Evolutionary conservation across 2,113 vertebrate genomes (phyloP).

Genomic region (Ivindomyrus marchei): DNA sequence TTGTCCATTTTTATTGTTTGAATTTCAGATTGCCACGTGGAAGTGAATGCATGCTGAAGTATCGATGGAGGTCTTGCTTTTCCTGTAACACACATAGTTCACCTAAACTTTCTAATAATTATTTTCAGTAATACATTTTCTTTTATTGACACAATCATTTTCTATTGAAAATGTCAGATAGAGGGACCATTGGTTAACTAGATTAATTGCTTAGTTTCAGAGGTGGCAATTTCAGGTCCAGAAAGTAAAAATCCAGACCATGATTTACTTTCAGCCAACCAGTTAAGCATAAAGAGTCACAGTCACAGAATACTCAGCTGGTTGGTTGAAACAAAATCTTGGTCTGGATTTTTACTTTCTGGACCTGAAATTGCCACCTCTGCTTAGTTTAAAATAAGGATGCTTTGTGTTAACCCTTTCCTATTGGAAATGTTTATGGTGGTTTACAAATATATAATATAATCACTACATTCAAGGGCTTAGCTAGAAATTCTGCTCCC

Average conservation of each 20-base stretch:
- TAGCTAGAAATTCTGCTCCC: neutral
- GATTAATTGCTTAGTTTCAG: neutral
- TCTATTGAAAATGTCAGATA: neutral
- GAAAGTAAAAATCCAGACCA: too few relatives aligned
- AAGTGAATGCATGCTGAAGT: neutral
- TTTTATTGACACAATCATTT: neutral
- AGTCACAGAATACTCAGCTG: too few relatives aligned
- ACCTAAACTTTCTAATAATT: neutral
- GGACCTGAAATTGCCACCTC: too few relatives aligned
- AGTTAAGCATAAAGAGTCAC: too few relatives aligned
- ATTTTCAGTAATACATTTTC: neutral
- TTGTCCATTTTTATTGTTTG: neutral
- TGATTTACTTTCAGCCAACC: too few relatives aligned
- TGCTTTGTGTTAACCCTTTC: neutral
- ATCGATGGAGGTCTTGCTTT: neutral
- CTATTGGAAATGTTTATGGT: neutral
- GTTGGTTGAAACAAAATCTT: too few relatives aligned
- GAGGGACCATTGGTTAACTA: neutral
- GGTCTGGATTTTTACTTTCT: too few relatives aligned
- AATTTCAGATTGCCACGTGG: neutral
- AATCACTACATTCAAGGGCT: neutral
- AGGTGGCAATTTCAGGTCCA: too few relatives aligned
- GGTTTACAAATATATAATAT: neutral
- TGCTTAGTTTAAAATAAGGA: neutral
- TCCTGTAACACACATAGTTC: neutral